Conservation (phyloP, 2,888 invertebrate genomes). For the Sepiola atlantica region DNA sequence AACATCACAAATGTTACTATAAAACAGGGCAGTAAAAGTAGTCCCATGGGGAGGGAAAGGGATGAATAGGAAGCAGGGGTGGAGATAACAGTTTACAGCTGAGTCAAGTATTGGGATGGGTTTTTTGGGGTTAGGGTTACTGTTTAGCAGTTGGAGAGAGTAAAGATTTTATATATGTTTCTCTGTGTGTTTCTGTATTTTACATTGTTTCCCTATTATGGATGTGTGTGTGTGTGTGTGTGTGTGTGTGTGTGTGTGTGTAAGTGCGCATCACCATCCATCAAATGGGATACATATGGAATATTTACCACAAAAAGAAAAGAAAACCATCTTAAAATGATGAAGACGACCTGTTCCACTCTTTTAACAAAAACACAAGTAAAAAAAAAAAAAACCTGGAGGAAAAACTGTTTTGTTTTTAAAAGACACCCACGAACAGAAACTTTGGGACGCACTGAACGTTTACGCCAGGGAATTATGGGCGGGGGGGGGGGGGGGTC, state of each 20-base stretch:
- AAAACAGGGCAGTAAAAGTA: neutral
- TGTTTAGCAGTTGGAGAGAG: neutral
- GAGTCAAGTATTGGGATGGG: neutral
- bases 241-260: neutral
- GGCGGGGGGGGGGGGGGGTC: neutral
- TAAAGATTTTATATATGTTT: neutral
- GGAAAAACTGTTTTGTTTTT: neutral
- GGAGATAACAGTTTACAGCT: neutral
- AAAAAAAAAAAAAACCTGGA: neutral
- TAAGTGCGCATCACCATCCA: neutral
- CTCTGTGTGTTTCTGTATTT: neutral
- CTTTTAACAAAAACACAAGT: neutral
- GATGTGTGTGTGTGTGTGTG: neutral
- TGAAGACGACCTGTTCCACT: neutral
- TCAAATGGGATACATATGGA: neutral
- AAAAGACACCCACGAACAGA: slow-evolving; percentile 12
- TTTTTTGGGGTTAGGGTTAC: neutral
- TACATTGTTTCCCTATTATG: too few species aligned
- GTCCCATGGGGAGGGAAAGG: neutral
- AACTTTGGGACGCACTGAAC: neutral
- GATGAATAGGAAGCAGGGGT: neutral
- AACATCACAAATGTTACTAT: neutral
- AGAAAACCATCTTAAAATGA: neutral
- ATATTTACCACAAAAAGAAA: neutral
- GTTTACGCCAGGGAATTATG: neutral